Conservation (phyloP, 2,113 vertebrate species). For the Cairina moschata region DNA sequence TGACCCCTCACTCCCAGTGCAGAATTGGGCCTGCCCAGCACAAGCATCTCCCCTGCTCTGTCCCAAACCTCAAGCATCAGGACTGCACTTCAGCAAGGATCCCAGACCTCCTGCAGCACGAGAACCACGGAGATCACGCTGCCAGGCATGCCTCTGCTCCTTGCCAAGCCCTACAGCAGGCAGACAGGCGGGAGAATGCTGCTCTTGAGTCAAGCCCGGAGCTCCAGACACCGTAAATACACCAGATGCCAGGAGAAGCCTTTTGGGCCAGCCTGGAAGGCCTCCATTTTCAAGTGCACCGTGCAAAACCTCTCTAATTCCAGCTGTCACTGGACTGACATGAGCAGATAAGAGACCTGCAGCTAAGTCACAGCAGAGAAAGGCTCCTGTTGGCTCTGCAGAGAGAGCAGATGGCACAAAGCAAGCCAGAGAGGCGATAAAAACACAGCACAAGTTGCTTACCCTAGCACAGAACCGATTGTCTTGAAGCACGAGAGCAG, state of each 20-base stretch:
- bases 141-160: neutral
- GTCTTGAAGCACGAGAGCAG: neutral
- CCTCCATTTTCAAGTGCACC: neutral
- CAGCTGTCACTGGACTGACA: neutral
- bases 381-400: neutral
- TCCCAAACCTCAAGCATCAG: neutral
- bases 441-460: neutral
- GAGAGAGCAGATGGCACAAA: neutral
- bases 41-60: neutral
- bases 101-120: neutral
- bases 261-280: neutral
- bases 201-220: neutral
- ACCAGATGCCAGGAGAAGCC: neutral
- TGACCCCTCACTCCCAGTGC: too few relatives aligned
- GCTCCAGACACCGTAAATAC: conserved; percentile 30
- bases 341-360: neutral
- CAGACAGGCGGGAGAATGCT: neutral
- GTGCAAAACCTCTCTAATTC: neutral
- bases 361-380: neutral
- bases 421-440: neutral
- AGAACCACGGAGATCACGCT: neutral
- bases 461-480: neutral
- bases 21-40: neutral
- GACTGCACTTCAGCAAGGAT: neutral
- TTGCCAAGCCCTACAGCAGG: neutral